Evolutionary conservation across 2,113 vertebrate species (phyloP).

Genomic region (Andinoacara biseriatus): DNA sequence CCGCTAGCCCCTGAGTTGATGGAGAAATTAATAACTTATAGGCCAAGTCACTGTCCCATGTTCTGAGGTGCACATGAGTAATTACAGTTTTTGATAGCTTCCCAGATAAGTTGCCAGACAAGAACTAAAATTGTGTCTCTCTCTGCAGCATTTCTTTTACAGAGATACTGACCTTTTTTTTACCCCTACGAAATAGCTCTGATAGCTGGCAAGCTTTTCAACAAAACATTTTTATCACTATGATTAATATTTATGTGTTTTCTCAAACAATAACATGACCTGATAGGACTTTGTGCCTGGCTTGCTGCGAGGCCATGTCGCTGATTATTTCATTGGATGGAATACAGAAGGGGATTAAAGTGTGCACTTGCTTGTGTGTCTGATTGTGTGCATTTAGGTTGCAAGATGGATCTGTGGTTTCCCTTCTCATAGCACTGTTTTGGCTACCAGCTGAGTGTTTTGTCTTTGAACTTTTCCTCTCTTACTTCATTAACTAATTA

Average conservation of each 20-base stretch:
- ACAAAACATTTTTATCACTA: slow-evolving; percentile 32
- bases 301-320: background rate
- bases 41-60: slow-evolving; percentile 43
- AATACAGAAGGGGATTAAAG: slow-evolving; percentile 36
- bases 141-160: background rate
- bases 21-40: slow-evolving; percentile 72
- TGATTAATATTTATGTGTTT: slow-evolving; percentile 58
- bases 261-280: slow-evolving; percentile 49
- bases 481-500: slow-evolving; percentile 16
- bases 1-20: slow-evolving; percentile 60
- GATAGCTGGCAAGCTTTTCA: slow-evolving; percentile 42
- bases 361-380: slow-evolving; percentile 12
- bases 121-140: slow-evolving; percentile 13
- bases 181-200: slow-evolving; percentile 1
- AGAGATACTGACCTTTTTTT: slow-evolving; percentile 29
- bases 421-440: slow-evolving; percentile 47
- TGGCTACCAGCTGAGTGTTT: slow-evolving; percentile 59
- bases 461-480: slow-evolving; percentile 53
- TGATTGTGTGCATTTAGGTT: slow-evolving; percentile 11
- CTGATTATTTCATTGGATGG: slow-evolving; percentile 41
- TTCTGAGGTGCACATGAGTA: slow-evolving; percentile 41
- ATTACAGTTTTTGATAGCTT: slow-evolving; percentile 50
- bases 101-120: slow-evolving; percentile 32
- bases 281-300: slow-evolving; percentile 9
- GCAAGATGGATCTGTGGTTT: slow-evolving; percentile 36